These are phyloP conservation scores for Iselma pallidipennis DNA, from an alignment of 2,888 invertebrate species.

Conservation along the genomic window DNA sequence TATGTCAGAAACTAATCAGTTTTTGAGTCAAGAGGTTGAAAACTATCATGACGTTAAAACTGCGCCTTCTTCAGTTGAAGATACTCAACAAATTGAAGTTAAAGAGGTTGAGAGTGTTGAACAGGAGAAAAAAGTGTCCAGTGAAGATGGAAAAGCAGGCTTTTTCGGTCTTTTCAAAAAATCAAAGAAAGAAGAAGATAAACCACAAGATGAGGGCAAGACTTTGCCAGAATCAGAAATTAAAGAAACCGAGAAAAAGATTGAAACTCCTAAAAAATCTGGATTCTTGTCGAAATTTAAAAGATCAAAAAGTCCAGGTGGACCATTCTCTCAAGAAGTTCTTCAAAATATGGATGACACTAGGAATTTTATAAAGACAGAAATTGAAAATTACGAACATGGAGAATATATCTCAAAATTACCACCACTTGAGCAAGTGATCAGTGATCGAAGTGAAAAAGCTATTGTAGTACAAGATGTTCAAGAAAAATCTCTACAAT, in stretches of 20 bases:
- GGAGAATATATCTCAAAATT: conserved; percentile 27
- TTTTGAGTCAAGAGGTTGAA: conserved; percentile 39
- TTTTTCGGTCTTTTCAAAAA: conserved; percentile 31
- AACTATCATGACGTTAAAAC: conserved; percentile 33
- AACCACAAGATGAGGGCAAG: background rate
- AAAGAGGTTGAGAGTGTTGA: conserved; percentile 13
- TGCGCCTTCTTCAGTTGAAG: conserved; percentile 4
- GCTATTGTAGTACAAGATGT: background rate
- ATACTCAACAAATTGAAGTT: conserved; percentile 3
- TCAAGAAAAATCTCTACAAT: conserved; percentile 12
- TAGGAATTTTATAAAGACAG: conserved; percentile 25
- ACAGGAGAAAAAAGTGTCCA: conserved; percentile 9
- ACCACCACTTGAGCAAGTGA: background rate
- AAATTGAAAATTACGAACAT: conserved; percentile 45
- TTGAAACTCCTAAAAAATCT: conserved; percentile 4
- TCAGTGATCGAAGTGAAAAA: conserved; percentile 1
- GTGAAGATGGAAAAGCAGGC: conserved; percentile 7
- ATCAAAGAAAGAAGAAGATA: conserved; percentile 23
- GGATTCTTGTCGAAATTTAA: conserved; percentile 42
- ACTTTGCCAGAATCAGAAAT: background rate
- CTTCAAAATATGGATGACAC: conserved; percentile 18
- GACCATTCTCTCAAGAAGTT: conserved; percentile 14
- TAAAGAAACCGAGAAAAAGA: background rate
- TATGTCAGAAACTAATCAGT: conserved; percentile 37
- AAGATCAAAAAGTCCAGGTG: conserved; percentile 32